Base-by-base conservation (phyloP, 2,797 vertebrate species). In the Rhabdomys pumilio region DNA sequence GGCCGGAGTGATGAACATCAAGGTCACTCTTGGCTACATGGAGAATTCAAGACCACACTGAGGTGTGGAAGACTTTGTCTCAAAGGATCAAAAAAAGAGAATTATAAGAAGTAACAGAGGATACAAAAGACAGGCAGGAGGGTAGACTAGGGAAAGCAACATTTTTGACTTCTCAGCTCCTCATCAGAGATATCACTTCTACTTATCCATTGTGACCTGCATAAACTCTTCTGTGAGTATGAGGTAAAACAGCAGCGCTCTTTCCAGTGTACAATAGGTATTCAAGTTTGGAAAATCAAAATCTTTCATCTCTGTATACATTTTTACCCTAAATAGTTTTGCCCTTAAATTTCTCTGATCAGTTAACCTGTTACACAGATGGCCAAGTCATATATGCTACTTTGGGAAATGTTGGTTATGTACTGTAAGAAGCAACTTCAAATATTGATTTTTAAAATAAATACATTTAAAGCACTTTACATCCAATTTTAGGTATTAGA, bases 401-500 rank as follows among this genome's bases (percentile, higher is more conserved):
- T 79, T 91, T 50, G 1, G 44, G 50, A 14, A 95, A 86, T 26
- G 22, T 89, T 44, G 9, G 44, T 72, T 80, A 76, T 85, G 7
- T 53, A 17, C 50, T 55, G 15, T 89, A n/a, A 89, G 8, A 91
- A 44, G 0, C 5, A 44, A 87, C 29, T 82, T 72, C 13, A 90
- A 88, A 80, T 85, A 82, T 50, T 94, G 11, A 79, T 69, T 47
- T 88, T 82, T 82, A 22, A 61, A 26, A 61, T 47, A 29, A 76
- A 76, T 17, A 61, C 6, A 59, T 82, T 80, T 97, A 65, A 15
- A 94, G 11, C 38, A 79, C 79, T 95, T 81, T 90, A 6, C 7
- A 86, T 47, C 12, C 55, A 93, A 65, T 92, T 94, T 95, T 81
- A 95, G 47, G 26, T 65, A 55, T 97, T 41, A 67, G 13, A 8